Evolutionary conservation across 2,888 invertebrate species (phyloP).

Genomic region (Dryobota labecula): DNA sequence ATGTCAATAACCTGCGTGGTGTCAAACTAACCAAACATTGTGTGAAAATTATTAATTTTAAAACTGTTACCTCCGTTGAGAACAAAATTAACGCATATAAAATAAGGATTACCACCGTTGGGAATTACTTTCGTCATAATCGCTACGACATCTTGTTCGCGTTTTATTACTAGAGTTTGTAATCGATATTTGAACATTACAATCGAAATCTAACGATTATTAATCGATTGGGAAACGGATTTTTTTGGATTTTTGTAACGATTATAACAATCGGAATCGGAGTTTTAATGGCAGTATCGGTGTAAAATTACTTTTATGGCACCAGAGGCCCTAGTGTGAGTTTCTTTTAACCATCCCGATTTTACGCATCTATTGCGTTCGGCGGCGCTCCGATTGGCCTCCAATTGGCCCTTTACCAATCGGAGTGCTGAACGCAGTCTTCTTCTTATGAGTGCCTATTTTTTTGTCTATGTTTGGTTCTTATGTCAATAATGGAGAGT

Average conservation of each 20-base stretch:
- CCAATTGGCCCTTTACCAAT: too few relatives aligned
- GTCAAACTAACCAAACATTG: conserved; percentile 66
- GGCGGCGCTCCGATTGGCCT: too few relatives aligned
- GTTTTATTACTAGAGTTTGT: conserved; percentile 39
- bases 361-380: too few relatives aligned
- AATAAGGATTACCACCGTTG: conserved; percentile 35
- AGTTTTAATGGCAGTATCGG: conserved; percentile 23
- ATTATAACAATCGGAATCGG: conserved; percentile 10
- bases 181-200: conserved; percentile 57
- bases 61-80: conserved; percentile 30
- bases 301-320: conserved; percentile 36
- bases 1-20: conserved; percentile 64
- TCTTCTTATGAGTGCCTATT: too few relatives aligned
- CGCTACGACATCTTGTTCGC: conserved; percentile 34
- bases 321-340: too few relatives aligned
- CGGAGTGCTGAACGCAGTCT: too few relatives aligned
- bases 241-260: neutral
- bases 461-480: neutral
- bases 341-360: too few relatives aligned
- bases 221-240: conserved; percentile 48
- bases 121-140: conserved; percentile 27
- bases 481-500: neutral
- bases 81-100: conserved; percentile 28
- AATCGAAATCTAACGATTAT: conserved; percentile 34
- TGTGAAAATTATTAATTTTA: conserved; percentile 60